phyloP scores from a whole-genome alignment of 2,888 invertebrate genomes.

The Caenorhabditis macrosperma region DNA sequence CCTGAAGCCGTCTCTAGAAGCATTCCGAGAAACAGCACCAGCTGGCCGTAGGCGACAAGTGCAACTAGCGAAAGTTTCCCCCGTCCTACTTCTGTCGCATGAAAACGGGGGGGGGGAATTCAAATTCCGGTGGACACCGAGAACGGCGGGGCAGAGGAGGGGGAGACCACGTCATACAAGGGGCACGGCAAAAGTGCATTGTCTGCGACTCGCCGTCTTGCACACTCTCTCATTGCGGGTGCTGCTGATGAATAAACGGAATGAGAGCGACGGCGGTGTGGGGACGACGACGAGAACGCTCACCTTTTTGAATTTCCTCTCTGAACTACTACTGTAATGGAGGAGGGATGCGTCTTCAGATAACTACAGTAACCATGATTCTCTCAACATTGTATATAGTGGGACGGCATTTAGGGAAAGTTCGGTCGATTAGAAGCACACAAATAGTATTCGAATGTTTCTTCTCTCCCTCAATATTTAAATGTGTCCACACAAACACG shows the following conservation, averaged over 20 bases:
- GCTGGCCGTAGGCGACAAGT: not conserved
- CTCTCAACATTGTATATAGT: too few relatives aligned
- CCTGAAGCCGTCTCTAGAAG: too few relatives aligned
- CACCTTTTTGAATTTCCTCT: not conserved
- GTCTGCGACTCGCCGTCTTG: constrained; percentile 20
- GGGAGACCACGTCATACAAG: constrained; percentile 41
- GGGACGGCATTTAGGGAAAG: not conserved
- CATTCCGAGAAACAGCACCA: not conserved
- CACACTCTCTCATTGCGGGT: not conserved
- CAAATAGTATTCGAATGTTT: not conserved
- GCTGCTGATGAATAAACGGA: not conserved
- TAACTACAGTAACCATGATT: too few relatives aligned
- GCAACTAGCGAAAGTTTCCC: not conserved
- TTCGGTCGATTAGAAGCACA: not conserved
- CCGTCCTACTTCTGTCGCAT: not conserved
- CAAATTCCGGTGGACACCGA: constrained; percentile 27
- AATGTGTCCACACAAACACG: not conserved
- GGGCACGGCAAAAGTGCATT: constrained; percentile 38
- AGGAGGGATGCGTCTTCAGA: not conserved
- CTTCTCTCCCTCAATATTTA: not conserved
- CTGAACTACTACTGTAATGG: too few relatives aligned
- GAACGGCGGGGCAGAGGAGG: constrained; percentile 14
- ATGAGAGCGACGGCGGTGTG: not conserved
- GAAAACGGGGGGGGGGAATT: too few relatives aligned
- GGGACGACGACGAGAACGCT: not conserved